A percentile compares a stretch with the other conserved stretches of the same genome.
phyloP scores from a whole-genome alignment of 2,113 vertebrate species.

The Chionis minor region DNA sequence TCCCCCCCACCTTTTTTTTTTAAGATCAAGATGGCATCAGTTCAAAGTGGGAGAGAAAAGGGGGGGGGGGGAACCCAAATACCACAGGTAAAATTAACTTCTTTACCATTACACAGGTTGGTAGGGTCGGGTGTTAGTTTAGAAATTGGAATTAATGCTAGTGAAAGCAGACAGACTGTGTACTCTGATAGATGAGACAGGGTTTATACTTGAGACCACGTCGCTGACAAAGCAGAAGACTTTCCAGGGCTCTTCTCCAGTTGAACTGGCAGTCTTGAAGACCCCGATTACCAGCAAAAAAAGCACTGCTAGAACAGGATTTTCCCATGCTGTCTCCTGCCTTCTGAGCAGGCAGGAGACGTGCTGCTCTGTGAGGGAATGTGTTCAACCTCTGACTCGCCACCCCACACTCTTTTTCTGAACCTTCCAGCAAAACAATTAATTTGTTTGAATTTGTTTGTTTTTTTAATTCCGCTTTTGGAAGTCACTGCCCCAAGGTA shows the following conservation, averaged over 20 bases:
- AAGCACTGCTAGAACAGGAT: neutral
- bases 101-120: neutral
- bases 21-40: neutral
- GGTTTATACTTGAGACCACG: neutral
- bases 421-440: neutral
- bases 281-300: neutral
- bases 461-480: neutral
- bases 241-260: conserved; percentile 11
- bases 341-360: neutral
- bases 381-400: neutral
- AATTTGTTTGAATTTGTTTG: neutral
- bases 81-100: neutral
- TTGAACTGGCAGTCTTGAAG: neutral
- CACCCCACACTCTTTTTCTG: neutral
- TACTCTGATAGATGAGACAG: neutral
- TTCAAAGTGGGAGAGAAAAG: neutral
- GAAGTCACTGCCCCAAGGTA: conserved; percentile 1
- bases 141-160: neutral
- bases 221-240: neutral
- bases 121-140: neutral
- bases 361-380: neutral
- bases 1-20: accelerated
- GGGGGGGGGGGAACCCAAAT: neutral
- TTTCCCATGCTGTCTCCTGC: neutral
- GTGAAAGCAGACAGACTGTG: neutral